Base-by-base conservation (phyloP, 2,797 vertebrate genomes). In the Mareca penelope region DNA sequence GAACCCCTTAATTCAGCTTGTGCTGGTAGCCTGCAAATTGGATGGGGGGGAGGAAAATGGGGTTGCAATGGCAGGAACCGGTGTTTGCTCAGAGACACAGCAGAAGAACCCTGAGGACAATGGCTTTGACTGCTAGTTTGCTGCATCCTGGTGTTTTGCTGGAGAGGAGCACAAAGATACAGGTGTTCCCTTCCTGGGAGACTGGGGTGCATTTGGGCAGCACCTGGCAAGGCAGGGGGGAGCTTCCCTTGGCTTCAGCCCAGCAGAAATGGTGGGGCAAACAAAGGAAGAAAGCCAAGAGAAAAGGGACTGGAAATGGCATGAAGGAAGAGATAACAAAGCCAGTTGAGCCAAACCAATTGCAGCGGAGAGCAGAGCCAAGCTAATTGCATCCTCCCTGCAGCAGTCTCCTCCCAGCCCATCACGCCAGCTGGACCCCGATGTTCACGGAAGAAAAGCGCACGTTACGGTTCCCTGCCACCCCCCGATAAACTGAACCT, bases 391-490 rank as follows among this genome's bases (percentile, higher is more conserved):
- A 37, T 10, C 61, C 28, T 16, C 28, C 17, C 16, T 3, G 56
- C n/a, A n/a, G n/a, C 39, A 19, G 37, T 37, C 55, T 17, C 55
- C 35, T 82, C 75, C 33, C 24, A 48, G 63, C 55, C 44, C 22
- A 10, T 31, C 65, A 48, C 44, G 16, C 39, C 59, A 16, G 55
- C 61, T 3, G 5, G 78, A 56, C 65, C 56, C 39, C 18, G 56
- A 53, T 31, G 2, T n/a, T 48, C 8, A 15, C 5, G 13, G 55
- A 33, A 70, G 56, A 48, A 73, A 53, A 29, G 1, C n/a, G 23
- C 21, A 16, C 15, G 24, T 70, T 88, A 52, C 24, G 53, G 55
- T 75, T 93, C 85, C 80, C 73, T 53, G 48, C 59, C 94, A 80
- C 31, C 50, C 75, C 67, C 48, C 10, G 82, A 88, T 52, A n/a